These are phyloP conservation scores for Belgica antarctica DNA, from an alignment of 2,888 invertebrate species.

Conservation along the genomic window DNA sequence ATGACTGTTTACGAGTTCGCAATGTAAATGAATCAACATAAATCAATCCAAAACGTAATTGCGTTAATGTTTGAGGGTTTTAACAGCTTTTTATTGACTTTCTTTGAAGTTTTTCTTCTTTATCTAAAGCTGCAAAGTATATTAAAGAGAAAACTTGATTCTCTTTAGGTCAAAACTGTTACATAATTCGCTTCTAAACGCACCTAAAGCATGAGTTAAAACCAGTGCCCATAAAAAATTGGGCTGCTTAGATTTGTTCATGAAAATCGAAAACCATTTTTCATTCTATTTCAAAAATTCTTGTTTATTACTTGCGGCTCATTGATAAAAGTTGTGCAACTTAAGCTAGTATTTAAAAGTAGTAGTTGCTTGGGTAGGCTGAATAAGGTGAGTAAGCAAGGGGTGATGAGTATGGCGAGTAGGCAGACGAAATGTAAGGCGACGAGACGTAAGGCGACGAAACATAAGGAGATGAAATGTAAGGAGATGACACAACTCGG, in stretches of 20 bases:
- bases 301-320: background rate
- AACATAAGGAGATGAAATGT: conserved; percentile 23
- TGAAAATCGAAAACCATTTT: background rate
- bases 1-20: background rate
- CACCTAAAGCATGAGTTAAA: background rate
- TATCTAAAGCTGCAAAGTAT: background rate
- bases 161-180: conserved; percentile 34
- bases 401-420: background rate
- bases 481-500: background rate
- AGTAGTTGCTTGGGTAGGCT: background rate
- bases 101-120: conserved; percentile 26
- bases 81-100: conserved; percentile 29
- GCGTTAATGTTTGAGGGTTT: background rate
- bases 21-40: background rate
- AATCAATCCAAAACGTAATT: background rate
- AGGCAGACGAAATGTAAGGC: background rate
- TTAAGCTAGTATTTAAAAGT: background rate
- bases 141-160: conserved; percentile 26
- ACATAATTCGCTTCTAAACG: conserved; percentile 26
- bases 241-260: too few relatives aligned
- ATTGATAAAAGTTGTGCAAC: background rate
- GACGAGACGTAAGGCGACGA: background rate
- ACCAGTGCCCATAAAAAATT: too few relatives aligned
- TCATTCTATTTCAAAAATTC: background rate
- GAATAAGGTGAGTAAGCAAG: background rate